These are phyloP conservation scores for Odontocolon sp. DNA, from an alignment of 2,888 invertebrate species.

Conservation along the genomic window DNA sequence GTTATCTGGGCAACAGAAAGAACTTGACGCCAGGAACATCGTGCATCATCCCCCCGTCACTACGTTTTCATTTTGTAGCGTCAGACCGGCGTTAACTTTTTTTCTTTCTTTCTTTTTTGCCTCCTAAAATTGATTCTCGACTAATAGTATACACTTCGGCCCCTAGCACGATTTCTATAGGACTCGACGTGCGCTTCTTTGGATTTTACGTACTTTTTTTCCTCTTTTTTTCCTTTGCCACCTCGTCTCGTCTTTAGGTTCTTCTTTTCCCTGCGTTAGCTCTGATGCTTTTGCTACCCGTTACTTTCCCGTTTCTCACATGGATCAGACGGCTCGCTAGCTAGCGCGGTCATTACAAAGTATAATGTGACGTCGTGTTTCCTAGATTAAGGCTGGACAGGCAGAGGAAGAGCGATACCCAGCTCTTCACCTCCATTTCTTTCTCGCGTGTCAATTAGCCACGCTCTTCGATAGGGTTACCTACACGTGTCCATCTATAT, in stretches of 20 bases:
- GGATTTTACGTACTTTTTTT: conserved; percentile 1
- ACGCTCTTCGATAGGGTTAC: conserved; percentile 63
- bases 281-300: conserved; percentile 3
- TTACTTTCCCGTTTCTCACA: conserved; percentile 38
- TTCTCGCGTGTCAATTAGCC: conserved; percentile 77
- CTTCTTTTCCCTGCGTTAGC: neutral
- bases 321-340: conserved; percentile 38
- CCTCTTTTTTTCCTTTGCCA: neutral
- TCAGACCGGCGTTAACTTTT: neutral
- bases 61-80: neutral
- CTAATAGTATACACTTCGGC: neutral
- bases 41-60: neutral
- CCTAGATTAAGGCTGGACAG: conserved; percentile 73
- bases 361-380: conserved; percentile 73
- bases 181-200: neutral
- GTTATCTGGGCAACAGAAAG: conserved; percentile 39
- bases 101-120: neutral
- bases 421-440: conserved; percentile 30
- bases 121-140: conserved; percentile 7
- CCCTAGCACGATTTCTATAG: neutral
- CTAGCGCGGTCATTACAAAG: conserved; percentile 72
- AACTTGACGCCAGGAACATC: conserved; percentile 53
- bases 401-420: conserved; percentile 69
- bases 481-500: conserved; percentile 1
- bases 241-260: neutral